These are phyloP conservation scores for Chironomus striatipennis DNA, from an alignment of 1,140 invertebrate species.

Conservation along the genomic window DNA sequence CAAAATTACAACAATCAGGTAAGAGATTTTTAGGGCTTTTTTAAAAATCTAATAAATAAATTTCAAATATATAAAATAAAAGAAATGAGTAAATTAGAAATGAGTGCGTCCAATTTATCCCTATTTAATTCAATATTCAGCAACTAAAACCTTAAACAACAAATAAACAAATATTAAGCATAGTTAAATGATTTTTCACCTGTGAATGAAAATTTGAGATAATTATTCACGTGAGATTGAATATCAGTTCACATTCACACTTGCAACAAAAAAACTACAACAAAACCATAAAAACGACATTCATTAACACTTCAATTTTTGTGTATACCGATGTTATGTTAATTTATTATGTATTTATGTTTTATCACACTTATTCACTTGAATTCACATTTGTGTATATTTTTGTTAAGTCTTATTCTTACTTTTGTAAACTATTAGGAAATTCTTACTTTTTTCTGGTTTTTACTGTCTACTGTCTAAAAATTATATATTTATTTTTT, in stretches of 20 bases:
- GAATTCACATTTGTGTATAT: background rate
- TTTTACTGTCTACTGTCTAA: background rate
- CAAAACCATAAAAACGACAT: background rate
- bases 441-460: background rate
- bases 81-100: background rate
- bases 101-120: background rate
- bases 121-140: background rate
- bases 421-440: background rate
- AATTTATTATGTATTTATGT: constrained; percentile 3
- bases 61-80: background rate
- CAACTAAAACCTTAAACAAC: too few species aligned
- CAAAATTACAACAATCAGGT: background rate
- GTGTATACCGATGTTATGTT: background rate
- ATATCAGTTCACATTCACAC: background rate
- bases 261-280: background rate
- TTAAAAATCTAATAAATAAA: background rate
- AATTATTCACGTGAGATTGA: background rate
- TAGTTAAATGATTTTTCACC: background rate
- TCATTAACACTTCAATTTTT: background rate
- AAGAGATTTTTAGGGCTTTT: background rate
- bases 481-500: background rate
- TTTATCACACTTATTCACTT: constrained; percentile 13
- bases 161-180: too few species aligned
- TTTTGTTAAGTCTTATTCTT: background rate
- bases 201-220: background rate